These are phyloP conservation scores for Halocaridina rubra DNA, from an alignment of 2,888 invertebrate genomes.

Conservation along the genomic window DNA sequence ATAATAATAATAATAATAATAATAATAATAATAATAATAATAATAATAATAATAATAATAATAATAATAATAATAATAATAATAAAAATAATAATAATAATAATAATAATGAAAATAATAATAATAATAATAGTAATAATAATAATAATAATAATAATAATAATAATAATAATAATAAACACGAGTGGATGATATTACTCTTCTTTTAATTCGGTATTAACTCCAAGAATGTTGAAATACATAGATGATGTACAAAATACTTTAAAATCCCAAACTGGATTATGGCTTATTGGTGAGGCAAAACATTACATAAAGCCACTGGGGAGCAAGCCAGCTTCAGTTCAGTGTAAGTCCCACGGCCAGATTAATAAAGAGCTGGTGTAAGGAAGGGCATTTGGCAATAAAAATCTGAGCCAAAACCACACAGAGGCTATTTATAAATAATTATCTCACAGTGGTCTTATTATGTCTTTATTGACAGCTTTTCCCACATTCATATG, in stretches of 20 bases:
- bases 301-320: neutral
- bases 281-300: neutral
- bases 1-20: neutral
- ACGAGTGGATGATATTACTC: neutral
- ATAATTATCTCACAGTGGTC: too few relatives aligned
- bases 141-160: neutral
- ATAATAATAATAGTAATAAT: neutral
- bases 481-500: too few relatives aligned
- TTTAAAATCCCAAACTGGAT: neutral
- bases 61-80: neutral
- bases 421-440: too few relatives aligned
- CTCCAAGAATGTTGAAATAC: neutral
- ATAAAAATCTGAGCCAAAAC: too few relatives aligned
- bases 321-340: neutral
- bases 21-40: neutral
- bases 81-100: neutral
- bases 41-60: neutral
- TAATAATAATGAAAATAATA: neutral
- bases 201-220: neutral
- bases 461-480: too few relatives aligned
- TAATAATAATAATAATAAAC: slow-evolving; percentile 6
- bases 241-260: neutral
- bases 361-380: too few relatives aligned
- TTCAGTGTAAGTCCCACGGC: neutral
- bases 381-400: too few relatives aligned